Percentiles rank a stretch among this genome's conserved stretches.
phyloP scores from a whole-genome alignment of 2,797 vertebrate species.

The Fundulus diaphanus region DNA sequence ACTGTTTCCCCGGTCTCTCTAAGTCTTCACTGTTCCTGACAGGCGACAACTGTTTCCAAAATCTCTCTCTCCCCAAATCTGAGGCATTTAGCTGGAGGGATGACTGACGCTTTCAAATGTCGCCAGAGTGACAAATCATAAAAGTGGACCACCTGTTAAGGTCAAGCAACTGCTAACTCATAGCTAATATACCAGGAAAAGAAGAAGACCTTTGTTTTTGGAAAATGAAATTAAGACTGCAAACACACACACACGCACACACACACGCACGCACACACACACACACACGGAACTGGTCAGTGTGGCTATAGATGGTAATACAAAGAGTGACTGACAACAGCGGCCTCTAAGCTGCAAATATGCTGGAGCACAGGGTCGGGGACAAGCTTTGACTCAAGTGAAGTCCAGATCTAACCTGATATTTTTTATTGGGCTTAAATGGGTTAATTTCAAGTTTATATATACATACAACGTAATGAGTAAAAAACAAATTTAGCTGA shows the following conservation, averaged over 20 bases:
- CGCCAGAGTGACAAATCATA: conserved; percentile 81
- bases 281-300: conserved; percentile 51
- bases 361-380: conserved; percentile 40
- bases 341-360: conserved; percentile 49
- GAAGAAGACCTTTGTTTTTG: conserved; percentile 33
- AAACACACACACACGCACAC: background rate
- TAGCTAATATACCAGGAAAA: conserved; percentile 74
- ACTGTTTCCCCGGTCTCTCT: conserved; percentile 82
- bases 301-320: conserved; percentile 56
- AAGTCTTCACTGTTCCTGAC: conserved; percentile 69
- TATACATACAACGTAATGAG: background rate
- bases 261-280: conserved; percentile 15
- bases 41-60: conserved; percentile 83
- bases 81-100: conserved; percentile 75
- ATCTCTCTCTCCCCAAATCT: conserved; percentile 80
- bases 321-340: conserved; percentile 68
- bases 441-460: background rate
- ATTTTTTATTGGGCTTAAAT: background rate
- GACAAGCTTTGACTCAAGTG: background rate
- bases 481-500: background rate
- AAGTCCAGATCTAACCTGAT: too few species aligned
- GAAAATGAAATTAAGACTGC: conserved; percentile 38
- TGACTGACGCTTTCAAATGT: conserved; percentile 88
- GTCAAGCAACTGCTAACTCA: conserved; percentile 87
- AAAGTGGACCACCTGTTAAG: conserved; percentile 90